These are phyloP conservation scores for Pristionchus exspectatus DNA, from an alignment of 2,888 invertebrate species.

Conservation along the genomic window DNA sequence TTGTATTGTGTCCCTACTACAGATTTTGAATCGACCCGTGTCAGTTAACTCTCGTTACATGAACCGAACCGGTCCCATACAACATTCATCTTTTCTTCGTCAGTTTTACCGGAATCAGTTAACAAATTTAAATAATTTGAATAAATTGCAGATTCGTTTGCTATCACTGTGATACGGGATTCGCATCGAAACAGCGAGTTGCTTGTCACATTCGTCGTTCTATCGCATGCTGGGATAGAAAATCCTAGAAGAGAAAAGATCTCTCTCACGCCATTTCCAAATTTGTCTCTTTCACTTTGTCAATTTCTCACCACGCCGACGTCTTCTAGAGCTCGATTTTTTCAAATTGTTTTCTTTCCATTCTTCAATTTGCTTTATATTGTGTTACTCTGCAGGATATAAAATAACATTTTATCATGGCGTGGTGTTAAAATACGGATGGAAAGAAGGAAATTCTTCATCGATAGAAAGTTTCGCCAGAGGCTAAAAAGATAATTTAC, in stretches of 20 bases:
- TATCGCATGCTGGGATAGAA: constrained; percentile 46
- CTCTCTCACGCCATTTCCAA: constrained; percentile 6
- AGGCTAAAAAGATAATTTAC: neutral
- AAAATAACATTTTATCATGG: neutral
- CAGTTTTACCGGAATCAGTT: too few relatives aligned
- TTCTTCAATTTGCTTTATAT: neutral
- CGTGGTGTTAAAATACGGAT: neutral
- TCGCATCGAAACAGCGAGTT: constrained; percentile 50
- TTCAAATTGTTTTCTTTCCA: neutral
- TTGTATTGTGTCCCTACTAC: too few relatives aligned
- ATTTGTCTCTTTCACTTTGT: neutral
- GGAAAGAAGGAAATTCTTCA: neutral
- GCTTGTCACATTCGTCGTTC: constrained; percentile 45
- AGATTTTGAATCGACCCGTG: too few relatives aligned
- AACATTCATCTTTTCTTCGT: too few relatives aligned
- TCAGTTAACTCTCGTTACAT: too few relatives aligned
- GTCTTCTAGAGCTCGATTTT: neutral
- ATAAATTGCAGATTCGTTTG: constrained; percentile 39
- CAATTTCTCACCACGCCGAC: neutral
- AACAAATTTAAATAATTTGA: too few relatives aligned
- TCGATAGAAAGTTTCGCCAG: neutral
- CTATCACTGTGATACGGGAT: constrained; percentile 40
- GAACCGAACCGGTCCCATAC: too few relatives aligned
- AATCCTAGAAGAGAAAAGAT: neutral
- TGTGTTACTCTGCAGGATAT: constrained; percentile 4